Base-by-base conservation (phyloP, 2,888 invertebrate genomes). In the Noctuana brunneofusca region DNA sequence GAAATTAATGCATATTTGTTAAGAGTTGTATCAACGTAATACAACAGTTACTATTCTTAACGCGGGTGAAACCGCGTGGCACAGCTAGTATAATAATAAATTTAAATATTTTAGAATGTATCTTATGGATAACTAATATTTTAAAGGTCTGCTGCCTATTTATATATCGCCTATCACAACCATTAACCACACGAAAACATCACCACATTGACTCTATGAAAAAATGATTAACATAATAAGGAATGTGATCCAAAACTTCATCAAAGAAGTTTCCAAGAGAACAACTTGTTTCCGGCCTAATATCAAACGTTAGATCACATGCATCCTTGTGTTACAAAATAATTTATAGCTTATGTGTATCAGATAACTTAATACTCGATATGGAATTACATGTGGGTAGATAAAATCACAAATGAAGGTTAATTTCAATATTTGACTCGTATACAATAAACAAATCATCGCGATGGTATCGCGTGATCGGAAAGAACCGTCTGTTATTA, bases 381-480 rank as follows among this genome's bases (percentile, higher is more conserved):
- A 63, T 63, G 62, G 56, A 30, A 63, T 63, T 63, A 63, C 62
- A 66, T 68, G 67, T 68, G 66, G 64, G 66, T 63, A 80, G 86
- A 87, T 86, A 83, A 78, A 82, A 87, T 86, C 86, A 79, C 81
- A 84, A 87, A 87, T 86, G 82, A 87, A 86, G 84, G 84, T 86
- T 88, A 87, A 88, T 89, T 88, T 87, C 88, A 89, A 88, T 88
- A 87, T 87, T 87, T 87, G 86, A 86, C 83, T 83, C 81, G 84
- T 79, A 78, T 84, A 82, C 80, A 82, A 83, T 87, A 88, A 84
- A 90, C 89, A 89, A 89, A 90, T 89, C 88, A 90, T 86, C 82
- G 81, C 81, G 89, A 87, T 88, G 71, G 76, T 87, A 88, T 88
- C 87, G 86, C 80, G 83, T 82, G 83, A 84, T 83, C 80, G 79